Evolutionary conservation across 1,140 invertebrate genomes (phyloP).

Genomic region (Vollenhovia emeryi): DNA sequence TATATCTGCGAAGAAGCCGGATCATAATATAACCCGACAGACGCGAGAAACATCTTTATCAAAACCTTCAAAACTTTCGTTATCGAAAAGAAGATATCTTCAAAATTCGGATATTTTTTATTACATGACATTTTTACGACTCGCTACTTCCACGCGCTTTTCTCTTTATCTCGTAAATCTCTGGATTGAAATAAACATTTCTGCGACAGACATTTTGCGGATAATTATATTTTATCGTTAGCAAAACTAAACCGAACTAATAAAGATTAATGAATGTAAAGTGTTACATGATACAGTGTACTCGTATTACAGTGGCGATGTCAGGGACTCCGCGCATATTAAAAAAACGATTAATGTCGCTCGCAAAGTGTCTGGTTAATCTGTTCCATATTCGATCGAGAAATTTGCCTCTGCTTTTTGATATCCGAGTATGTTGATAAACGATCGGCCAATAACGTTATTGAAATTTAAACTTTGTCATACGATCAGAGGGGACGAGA

Average conservation of each 20-base stretch:
- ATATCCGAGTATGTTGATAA: slow-evolving; percentile 43
- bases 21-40: slow-evolving; percentile 30
- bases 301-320: background rate
- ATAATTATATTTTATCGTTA: background rate
- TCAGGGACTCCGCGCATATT: background rate
- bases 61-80: slow-evolving; percentile 1
- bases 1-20: slow-evolving; percentile 12
- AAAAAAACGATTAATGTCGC: slow-evolving; percentile 16
- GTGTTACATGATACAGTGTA: background rate
- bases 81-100: background rate
- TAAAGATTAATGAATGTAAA: background rate
- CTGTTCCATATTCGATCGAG: slow-evolving; percentile 10
- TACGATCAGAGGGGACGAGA: background rate
- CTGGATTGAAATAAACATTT: background rate
- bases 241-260: background rate
- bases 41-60: background rate
- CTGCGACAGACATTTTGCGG: background rate
- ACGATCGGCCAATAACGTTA: slow-evolving; percentile 40
- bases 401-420: slow-evolving; percentile 22
- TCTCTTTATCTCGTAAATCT: background rate
- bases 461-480: slow-evolving; percentile 10
- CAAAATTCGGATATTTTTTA: background rate
- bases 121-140: background rate
- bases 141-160: background rate
- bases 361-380: background rate